phyloP scores from a whole-genome alignment of 2,888 invertebrate species.

The Opisthograptis luteolata region DNA sequence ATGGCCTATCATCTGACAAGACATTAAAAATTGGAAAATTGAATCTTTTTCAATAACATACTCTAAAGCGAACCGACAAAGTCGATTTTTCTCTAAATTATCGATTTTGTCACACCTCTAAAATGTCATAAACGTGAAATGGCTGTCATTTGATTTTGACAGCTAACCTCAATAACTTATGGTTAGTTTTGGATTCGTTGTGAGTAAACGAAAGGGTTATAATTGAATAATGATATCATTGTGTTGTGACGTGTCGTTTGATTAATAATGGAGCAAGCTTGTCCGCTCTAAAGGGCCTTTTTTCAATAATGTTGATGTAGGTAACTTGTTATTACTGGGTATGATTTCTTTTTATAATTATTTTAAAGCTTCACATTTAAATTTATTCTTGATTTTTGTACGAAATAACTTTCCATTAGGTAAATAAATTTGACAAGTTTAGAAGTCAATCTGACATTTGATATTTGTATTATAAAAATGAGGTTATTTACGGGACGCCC shows the following conservation, averaged over 20 bases:
- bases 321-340: constrained; percentile 59
- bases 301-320: constrained; percentile 66
- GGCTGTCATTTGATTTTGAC: constrained; percentile 16
- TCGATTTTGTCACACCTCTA: constrained; percentile 30
- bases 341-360: constrained; percentile 20
- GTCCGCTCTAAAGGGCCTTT: constrained; percentile 64
- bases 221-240: constrained; percentile 79
- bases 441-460: too few species aligned
- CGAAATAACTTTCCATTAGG: too few species aligned
- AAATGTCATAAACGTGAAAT: constrained; percentile 39
- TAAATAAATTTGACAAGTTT: too few species aligned
- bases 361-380: too few species aligned
- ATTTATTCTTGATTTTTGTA: too few species aligned
- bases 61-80: constrained; percentile 33
- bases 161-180: accelerated
- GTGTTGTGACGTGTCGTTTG: constrained; percentile 81
- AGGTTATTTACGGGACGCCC: too few species aligned
- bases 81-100: constrained; percentile 41
- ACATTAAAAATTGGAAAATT: constrained; percentile 58
- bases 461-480: too few species aligned
- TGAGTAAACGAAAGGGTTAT: constrained; percentile 67
- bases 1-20: constrained; percentile 71
- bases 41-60: constrained; percentile 31
- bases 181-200: constrained; percentile 31
- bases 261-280: constrained; percentile 80